Conservation (phyloP, 2,888 invertebrate species). For the Bruchidius siliquastri region DNA sequence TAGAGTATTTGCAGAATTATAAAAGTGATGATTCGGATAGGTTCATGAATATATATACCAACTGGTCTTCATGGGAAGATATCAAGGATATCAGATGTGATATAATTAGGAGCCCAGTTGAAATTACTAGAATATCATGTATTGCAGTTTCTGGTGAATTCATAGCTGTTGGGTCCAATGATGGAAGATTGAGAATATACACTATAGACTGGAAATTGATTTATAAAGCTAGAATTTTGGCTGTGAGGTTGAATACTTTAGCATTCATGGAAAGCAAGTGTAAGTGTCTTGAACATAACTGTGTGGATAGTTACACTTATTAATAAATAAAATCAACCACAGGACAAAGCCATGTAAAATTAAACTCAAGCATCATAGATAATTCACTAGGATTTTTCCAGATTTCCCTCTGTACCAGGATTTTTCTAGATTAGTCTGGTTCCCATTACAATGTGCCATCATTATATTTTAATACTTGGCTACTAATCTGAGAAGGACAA, state of each 20-base stretch:
- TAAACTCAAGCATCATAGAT: too few species aligned
- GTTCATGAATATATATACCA: constrained; percentile 40
- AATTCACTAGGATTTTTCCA: too few species aligned
- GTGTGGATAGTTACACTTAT: too few species aligned
- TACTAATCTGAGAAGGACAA: too few species aligned
- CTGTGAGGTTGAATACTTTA: constrained; percentile 37
- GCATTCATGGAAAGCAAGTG: constrained; percentile 35
- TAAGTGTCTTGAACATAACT: neutral
- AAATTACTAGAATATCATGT: constrained; percentile 39
- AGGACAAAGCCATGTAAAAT: too few species aligned
- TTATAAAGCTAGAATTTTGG: constrained; percentile 34
- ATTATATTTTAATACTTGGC: too few species aligned
- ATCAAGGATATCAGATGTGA: constrained; percentile 36
- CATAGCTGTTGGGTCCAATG: constrained; percentile 42
- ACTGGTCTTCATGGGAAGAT: constrained; percentile 41
- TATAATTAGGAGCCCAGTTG: constrained; percentile 35
- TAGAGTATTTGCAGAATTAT: constrained; percentile 39
- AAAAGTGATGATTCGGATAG: constrained; percentile 29
- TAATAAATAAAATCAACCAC: too few species aligned
- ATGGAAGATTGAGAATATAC: constrained; percentile 39
- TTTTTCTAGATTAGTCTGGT: too few species aligned
- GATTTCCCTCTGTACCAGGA: too few species aligned
- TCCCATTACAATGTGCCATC: too few species aligned
- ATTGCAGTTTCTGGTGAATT: constrained; percentile 38
- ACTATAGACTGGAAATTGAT: constrained; percentile 36